Conservation (phyloP, 2,888 invertebrate species). For the Ecliptopera silaceata region DNA sequence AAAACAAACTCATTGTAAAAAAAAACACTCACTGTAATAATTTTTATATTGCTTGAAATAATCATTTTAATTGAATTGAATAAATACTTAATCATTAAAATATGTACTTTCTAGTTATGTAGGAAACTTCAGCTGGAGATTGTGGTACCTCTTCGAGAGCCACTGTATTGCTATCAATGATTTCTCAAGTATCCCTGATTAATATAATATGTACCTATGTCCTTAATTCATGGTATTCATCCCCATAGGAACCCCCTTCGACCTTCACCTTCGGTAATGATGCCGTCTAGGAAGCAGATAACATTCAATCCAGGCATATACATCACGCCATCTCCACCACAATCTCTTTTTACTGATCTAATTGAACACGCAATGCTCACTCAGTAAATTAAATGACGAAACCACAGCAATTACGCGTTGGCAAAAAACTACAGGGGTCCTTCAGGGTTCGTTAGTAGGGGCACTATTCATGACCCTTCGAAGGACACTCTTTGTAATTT, state of each 20-base stretch:
- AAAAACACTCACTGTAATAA: too few species aligned
- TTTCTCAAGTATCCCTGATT: constrained; percentile 53
- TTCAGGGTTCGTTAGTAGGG: constrained; percentile 52
- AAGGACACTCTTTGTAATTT: constrained; percentile 63
- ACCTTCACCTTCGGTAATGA: constrained; percentile 68
- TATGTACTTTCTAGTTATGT: neutral
- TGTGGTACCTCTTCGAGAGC: constrained; percentile 26
- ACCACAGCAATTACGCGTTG: constrained; percentile 14
- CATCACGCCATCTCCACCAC: constrained; percentile 36
- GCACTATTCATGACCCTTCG: constrained; percentile 64
- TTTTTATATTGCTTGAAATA: too few species aligned
- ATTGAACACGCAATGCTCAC: constrained; percentile 42
- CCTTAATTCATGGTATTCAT: constrained; percentile 39
- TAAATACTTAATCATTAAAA: neutral
- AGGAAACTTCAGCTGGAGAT: neutral
- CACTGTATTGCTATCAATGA: constrained; percentile 45
- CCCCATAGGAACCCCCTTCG: constrained; percentile 56
- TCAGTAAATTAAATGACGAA: constrained; percentile 23
- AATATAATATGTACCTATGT: too few species aligned
- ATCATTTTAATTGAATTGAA: too few species aligned
- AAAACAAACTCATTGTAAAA: too few species aligned
- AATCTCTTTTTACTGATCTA: neutral
- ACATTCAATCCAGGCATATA: constrained; percentile 1
- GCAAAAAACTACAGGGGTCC: constrained; percentile 42
- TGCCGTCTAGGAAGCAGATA: constrained; percentile 49